Evolutionary conservation across 2,797 vertebrate genomes (phyloP).

Genomic region (Diplodus sargus): DNA sequence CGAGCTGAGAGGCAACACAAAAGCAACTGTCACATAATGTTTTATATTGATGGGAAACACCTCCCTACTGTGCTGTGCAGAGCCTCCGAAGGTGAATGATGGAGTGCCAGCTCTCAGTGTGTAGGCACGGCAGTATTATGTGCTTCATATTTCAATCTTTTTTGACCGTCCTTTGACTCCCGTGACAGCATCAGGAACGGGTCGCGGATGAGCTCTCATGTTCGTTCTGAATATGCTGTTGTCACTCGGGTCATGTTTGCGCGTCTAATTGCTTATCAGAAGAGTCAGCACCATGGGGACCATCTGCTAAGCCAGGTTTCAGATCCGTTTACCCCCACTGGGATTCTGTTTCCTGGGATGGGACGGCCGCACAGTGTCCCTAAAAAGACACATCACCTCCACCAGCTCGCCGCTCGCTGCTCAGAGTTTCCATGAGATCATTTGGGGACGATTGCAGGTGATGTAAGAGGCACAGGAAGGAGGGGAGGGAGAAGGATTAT

Average conservation of each 20-base stretch:
- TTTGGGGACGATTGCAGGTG: slow-evolving; percentile 53
- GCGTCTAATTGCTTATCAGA: slow-evolving; percentile 76
- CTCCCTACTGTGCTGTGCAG: slow-evolving; percentile 33
- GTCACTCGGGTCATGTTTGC: slow-evolving; percentile 77
- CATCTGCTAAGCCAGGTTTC: slow-evolving; percentile 79
- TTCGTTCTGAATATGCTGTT: slow-evolving; percentile 64
- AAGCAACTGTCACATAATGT: slow-evolving; percentile 58
- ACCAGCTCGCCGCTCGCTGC: slow-evolving; percentile 48
- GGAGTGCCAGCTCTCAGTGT: slow-evolving; percentile 30
- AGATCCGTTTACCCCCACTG: slow-evolving; percentile 79
- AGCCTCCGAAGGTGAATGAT: slow-evolving; percentile 33
- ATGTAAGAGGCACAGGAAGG: slow-evolving; percentile 58
- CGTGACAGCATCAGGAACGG: not conserved
- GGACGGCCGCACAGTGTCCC: slow-evolving; percentile 67
- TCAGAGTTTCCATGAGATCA: slow-evolving; percentile 81
- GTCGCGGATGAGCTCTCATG: slow-evolving; percentile 44
- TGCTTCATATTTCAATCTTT: slow-evolving; percentile 40
- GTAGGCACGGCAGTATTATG: slow-evolving; percentile 13
- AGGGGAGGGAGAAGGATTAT: slow-evolving; percentile 2
- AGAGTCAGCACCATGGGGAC: slow-evolving; percentile 75
- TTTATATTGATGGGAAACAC: slow-evolving; percentile 60
- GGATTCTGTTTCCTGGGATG: slow-evolving; percentile 80
- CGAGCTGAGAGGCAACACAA: slow-evolving; percentile 56
- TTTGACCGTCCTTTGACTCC: slow-evolving; percentile 44
- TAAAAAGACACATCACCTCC: slow-evolving; percentile 67